Percentiles rank a stretch among this genome's conserved stretches.
phyloP scores from a whole-genome alignment of 2,797 vertebrate genomes.

The Trachops cirrhosus region DNA sequence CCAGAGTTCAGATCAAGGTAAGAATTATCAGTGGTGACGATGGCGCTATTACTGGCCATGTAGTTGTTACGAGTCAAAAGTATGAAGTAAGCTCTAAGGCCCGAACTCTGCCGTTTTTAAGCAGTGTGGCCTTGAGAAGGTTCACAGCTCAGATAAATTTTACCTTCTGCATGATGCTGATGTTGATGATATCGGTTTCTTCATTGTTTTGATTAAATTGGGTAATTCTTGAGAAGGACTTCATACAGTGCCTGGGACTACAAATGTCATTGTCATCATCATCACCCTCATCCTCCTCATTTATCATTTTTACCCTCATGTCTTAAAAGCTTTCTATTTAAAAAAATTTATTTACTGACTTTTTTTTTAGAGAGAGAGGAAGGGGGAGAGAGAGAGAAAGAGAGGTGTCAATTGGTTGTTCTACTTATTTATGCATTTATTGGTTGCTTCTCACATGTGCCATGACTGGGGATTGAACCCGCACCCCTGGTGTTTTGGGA shows the following conservation, averaged over 20 bases:
- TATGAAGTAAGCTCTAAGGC: not conserved
- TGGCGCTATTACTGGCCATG: not conserved
- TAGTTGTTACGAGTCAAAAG: not conserved
- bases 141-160: not conserved
- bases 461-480: not conserved
- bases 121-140: not conserved
- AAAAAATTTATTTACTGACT: not conserved
- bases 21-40: not conserved
- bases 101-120: not conserved
- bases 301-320: not conserved
- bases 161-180: not conserved
- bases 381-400: not conserved
- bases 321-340: not conserved
- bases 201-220: not conserved
- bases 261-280: not conserved
- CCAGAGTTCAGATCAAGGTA: slow-evolving; percentile 23
- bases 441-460: not conserved
- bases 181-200: not conserved
- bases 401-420: not conserved
- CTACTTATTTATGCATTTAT: no score
- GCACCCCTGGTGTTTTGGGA: not conserved
- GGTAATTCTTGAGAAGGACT: not conserved
- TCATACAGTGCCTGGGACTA: not conserved
- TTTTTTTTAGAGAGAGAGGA: not conserved
- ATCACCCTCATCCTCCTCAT: not conserved